phyloP scores from a whole-genome alignment of 2,888 invertebrate species.

The Blastobasis adustella region DNA sequence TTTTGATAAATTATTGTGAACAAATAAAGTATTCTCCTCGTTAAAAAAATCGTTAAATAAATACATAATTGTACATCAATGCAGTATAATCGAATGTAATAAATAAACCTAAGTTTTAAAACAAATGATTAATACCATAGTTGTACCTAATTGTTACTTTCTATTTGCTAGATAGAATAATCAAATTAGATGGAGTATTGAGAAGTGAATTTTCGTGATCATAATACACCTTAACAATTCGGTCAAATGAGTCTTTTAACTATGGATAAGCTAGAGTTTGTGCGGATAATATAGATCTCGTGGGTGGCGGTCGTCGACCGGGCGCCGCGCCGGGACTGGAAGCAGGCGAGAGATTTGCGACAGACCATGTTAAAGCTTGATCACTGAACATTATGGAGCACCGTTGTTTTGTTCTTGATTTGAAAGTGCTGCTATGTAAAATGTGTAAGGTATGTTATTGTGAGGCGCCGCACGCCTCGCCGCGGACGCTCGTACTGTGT shows the following conservation, averaged over 20 bases:
- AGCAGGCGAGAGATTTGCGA: constrained; percentile 13
- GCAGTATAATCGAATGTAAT: constrained; percentile 59
- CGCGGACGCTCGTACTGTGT: constrained; percentile 21
- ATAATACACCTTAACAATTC: constrained; percentile 24
- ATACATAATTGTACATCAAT: constrained; percentile 50
- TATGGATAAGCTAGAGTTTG: not conserved
- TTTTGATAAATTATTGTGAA: constrained; percentile 62
- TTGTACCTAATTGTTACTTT: constrained; percentile 73
- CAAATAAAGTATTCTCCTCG: constrained; percentile 56
- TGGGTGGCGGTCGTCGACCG: not conserved
- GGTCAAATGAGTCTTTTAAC: not conserved
- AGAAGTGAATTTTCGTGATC: constrained; percentile 57
- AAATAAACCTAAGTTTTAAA: constrained; percentile 40
- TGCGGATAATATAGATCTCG: not conserved
- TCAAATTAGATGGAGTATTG: constrained; percentile 69
- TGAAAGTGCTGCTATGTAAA: constrained; percentile 38
- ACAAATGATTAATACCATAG: constrained; percentile 53
- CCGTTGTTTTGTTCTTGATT: constrained; percentile 35
- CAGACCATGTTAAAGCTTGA: constrained; percentile 26
- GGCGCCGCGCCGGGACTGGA: not conserved
- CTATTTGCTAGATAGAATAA: constrained; percentile 75
- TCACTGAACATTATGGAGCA: constrained; percentile 35
- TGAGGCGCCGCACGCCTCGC: constrained; percentile 1
- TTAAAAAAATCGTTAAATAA: constrained; percentile 55
- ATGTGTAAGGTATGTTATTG: constrained; percentile 12